Evolutionary conservation across 2,113 vertebrate species (phyloP), one percentile per base, ranked within the genome.

Genomic region (Gambusia affinis): DNA sequence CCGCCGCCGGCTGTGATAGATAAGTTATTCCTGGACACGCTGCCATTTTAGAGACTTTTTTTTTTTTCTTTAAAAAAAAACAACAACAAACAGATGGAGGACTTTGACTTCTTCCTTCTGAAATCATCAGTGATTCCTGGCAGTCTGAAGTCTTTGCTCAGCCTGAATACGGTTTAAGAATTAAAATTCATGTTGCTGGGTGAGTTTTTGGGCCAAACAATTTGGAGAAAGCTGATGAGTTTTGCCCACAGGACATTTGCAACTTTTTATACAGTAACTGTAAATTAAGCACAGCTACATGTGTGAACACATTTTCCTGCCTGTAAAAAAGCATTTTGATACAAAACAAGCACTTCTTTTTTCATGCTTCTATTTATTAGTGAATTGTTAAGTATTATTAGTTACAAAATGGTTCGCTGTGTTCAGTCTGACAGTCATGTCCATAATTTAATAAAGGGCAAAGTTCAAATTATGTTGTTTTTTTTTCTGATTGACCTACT

Each of bases 11-110:
- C 97, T 82, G 95, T 97, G 84, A 98, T 99, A 71, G 98, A 99
- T 93, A 98, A 98, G 94, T 96, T 99, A 80, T 99, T 99, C 65
- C 95, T 98, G 81, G 98, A 99, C 94, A 99, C 98, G 73, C 89
- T 99, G 91, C 98, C 98, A 33, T 99, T 99, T 83, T 99, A 96
- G 76, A 80, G 69, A 72, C 47, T 8, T 17, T 66, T 62, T 67
- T 35, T 27, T n/a, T 28, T 31, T 70, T 7, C 1, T 37, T 35
- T 10, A 33, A 8, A 33, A 33, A 33, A 33, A 33, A 8, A 8
- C 27, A 27, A n/a, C n/a, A 27, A 27, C 27, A 37, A n/a, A 4
- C 28, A 0, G 0, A 47, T 14, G 42, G 44, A 39, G 24, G 39
- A 30, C 19, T 70, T 65, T 65, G 24, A 60, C 62, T 62, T 33